A percentile compares a stretch with the other conserved stretches of the same genome.
These are phyloP conservation scores for cattle (Bos taurus) DNA, from an alignment of 2,113 vertebrate genomes.

Conservation along the genomic window DNA sequence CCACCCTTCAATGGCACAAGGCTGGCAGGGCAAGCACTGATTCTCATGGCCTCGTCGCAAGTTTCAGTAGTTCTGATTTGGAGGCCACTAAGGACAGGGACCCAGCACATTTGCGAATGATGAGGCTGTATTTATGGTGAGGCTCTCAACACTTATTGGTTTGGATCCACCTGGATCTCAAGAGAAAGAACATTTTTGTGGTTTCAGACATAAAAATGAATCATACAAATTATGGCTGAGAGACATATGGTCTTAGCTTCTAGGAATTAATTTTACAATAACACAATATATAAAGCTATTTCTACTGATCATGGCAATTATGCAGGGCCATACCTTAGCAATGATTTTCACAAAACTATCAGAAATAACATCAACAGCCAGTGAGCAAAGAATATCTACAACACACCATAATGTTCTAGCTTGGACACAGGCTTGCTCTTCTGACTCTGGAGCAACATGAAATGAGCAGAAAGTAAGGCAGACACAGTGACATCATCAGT, in stretches of 20 bases:
- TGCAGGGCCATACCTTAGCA: neutral
- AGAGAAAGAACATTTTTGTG: neutral
- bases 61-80: neutral
- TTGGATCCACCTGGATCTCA: neutral
- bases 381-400: neutral
- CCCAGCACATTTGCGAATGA: neutral
- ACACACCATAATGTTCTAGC: neutral
- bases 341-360: slow-evolving; percentile 2
- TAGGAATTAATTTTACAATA: neutral
- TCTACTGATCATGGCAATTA: neutral
- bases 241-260: neutral
- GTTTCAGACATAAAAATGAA: neutral
- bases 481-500: neutral
- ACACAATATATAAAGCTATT: neutral
- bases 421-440: neutral
- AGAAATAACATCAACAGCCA: neutral
- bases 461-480: neutral
- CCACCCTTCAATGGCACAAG: too few relatives aligned
- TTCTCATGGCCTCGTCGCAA: neutral
- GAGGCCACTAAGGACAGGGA: neutral
- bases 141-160: neutral
- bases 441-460: neutral
- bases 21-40: neutral
- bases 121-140: neutral
- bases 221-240: neutral